A percentile compares a stretch with the other conserved stretches of the same genome.
Evolutionary conservation across 2,797 vertebrate genomes (phyloP).

Genomic region (Stomatorhinus walkeri): DNA sequence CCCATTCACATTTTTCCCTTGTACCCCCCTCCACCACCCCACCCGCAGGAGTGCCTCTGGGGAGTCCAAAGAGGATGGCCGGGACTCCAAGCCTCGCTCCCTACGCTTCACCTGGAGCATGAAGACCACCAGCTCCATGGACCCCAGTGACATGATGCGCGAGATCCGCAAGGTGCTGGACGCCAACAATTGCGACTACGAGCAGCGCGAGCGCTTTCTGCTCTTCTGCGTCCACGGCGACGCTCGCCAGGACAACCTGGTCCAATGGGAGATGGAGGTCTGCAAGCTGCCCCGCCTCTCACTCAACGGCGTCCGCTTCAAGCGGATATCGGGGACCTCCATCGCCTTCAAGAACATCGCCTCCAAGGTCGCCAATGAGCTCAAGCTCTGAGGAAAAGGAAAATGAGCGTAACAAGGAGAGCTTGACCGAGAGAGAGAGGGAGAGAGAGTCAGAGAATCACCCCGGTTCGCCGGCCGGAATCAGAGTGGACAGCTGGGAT

Average conservation of each 20-base stretch:
- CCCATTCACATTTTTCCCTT: constrained; percentile 24
- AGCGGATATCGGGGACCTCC: constrained; percentile 95
- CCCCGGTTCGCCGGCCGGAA: constrained; percentile 30
- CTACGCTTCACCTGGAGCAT: constrained; percentile 95
- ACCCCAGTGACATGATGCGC: constrained; percentile 93
- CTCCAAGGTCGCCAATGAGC: constrained; percentile 96
- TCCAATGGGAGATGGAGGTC: constrained; percentile 98
- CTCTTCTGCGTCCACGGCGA: constrained; percentile 95
- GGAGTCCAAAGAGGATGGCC: constrained; percentile 79
- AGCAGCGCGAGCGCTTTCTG: constrained; percentile 92
- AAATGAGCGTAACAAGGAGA: constrained; percentile 36
- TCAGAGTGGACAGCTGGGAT: constrained; percentile 55
- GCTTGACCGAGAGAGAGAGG: constrained; percentile 28
- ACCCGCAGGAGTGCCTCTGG: constrained; percentile 69
- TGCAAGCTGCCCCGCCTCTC: constrained; percentile 94
- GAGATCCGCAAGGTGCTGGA: constrained; percentile 95
- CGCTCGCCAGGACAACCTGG: constrained; percentile 86
- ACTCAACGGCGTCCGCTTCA: constrained; percentile 93
- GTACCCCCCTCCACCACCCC: constrained; percentile 20
- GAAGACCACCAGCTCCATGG: constrained; percentile 98
- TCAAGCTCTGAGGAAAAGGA: constrained; percentile 77
- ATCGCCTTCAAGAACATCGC: constrained; percentile 99
- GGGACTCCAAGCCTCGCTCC: constrained; percentile 85
- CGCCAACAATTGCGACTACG: constrained; percentile 92
- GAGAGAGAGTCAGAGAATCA: constrained; percentile 26